These are phyloP conservation scores for Chelonia mydas DNA, from an alignment of 2,797 vertebrate genomes.

Conservation along the genomic window DNA sequence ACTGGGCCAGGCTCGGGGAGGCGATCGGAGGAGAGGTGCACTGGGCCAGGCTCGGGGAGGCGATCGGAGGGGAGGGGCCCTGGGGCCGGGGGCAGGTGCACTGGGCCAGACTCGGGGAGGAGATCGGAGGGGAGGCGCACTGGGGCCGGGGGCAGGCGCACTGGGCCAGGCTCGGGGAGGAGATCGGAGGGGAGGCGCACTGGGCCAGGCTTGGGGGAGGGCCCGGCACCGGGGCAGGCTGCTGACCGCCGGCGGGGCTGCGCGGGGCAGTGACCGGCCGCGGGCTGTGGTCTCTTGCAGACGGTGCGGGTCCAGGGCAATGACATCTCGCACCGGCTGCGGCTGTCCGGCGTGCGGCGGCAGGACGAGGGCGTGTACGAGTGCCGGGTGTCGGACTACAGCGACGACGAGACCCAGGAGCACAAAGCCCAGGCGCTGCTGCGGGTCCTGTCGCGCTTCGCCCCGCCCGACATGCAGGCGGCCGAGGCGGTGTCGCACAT, in stretches of 20 bases:
- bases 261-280: background rate
- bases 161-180: too few relatives aligned
- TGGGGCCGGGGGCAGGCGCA: too few relatives aligned
- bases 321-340: constrained; percentile 94
- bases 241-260: background rate
- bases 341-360: constrained; percentile 89
- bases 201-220: background rate
- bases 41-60: too few relatives aligned
- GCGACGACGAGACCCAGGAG: constrained; percentile 91
- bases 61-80: too few relatives aligned
- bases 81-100: too few relatives aligned
- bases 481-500: constrained; percentile 95
- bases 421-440: constrained; percentile 90
- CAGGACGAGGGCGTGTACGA: constrained; percentile 93
- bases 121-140: too few relatives aligned
- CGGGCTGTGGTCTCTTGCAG: constrained; percentile 78
- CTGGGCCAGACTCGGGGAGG: too few relatives aligned
- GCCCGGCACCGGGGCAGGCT: background rate
- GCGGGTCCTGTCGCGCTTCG: constrained; percentile 84
- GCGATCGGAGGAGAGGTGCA: background rate
- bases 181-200: too few relatives aligned
- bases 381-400: constrained; percentile 93
- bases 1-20: rapidly evolving
- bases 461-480: constrained; percentile 88
- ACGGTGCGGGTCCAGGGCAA: constrained; percentile 94